Percentiles rank a stretch among this genome's conserved stretches.
Conservation (phyloP, 2,888 invertebrate species). For the Microctonus brassicae region DNA sequence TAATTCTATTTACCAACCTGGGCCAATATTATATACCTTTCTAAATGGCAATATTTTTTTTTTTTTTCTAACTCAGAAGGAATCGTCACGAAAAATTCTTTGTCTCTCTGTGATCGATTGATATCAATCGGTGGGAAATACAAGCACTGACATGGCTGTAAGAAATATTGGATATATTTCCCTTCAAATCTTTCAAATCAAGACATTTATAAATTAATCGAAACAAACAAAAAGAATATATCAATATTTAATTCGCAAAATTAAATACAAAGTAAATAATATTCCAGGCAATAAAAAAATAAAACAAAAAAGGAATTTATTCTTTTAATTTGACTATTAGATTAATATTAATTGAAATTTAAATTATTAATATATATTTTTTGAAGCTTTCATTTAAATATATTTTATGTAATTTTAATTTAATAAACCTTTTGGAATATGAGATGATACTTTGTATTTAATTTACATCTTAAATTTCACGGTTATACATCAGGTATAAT, state of each 20-base stretch:
- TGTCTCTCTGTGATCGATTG: constrained; percentile 42
- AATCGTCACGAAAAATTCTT: constrained; percentile 54
- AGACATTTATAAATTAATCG: not conserved
- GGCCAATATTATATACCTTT: constrained; percentile 56
- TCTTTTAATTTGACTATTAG: no score
- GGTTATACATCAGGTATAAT: not conserved
- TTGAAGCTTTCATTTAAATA: no score
- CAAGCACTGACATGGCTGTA: not conserved
- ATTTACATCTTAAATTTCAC: constrained; percentile 31
- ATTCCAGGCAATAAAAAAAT: no score
- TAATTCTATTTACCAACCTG: constrained; percentile 12
- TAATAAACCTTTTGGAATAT: not conserved
- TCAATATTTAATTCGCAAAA: no score
- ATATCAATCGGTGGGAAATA: constrained; percentile 10
- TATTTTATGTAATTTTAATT: no score
- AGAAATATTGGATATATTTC: not conserved
- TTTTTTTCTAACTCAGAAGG: constrained; percentile 3
- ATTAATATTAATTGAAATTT: no score
- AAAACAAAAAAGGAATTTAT: no score
- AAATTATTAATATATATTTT: no score
- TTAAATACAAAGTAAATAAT: not conserved
- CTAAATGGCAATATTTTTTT: constrained; percentile 55
- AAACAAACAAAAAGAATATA: no score
- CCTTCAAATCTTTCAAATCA: not conserved
- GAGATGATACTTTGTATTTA: constrained; percentile 6